Percentiles rank a stretch among this genome's conserved stretches.
Conservation (phyloP, 2,888 invertebrate genomes). For the Drosophila lacicola region DNA sequence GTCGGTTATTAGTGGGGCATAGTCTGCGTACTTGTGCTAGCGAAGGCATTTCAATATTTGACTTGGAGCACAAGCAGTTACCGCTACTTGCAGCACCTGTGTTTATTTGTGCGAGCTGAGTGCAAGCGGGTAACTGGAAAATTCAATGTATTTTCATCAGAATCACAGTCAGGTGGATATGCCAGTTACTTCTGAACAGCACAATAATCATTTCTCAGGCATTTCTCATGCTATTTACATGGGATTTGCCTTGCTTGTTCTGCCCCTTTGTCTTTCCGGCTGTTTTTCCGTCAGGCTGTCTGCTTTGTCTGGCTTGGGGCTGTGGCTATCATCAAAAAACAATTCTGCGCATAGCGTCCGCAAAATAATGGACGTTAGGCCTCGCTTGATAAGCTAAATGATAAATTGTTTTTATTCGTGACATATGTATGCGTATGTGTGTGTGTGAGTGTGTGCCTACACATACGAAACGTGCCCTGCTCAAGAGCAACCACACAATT, state of each 20-base stretch:
- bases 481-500: conserved; percentile 10
- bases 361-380: conserved; percentile 79
- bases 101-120: background rate
- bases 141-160: conserved; percentile 55
- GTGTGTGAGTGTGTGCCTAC: conserved; percentile 15
- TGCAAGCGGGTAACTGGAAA: conserved; percentile 4
- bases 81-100: conserved; percentile 1
- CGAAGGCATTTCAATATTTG: conserved; percentile 38
- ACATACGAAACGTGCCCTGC: conserved; percentile 42
- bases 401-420: conserved; percentile 79
- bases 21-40: conserved; percentile 16
- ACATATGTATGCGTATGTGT: conserved; percentile 62
- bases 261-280: conserved; percentile 1
- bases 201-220: conserved; percentile 70
- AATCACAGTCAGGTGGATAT: conserved; percentile 42
- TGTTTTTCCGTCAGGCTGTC: conserved; percentile 10
- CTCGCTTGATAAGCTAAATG: conserved; percentile 77
- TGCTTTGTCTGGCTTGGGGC: conserved; percentile 35
- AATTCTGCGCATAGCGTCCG: conserved; percentile 74
- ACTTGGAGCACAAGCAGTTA: conserved; percentile 20
- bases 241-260: conserved; percentile 19
- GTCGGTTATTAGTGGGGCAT: conserved; percentile 39
- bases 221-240: conserved; percentile 65
- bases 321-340: conserved; percentile 76
- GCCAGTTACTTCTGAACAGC: conserved; percentile 9